Percentiles rank a stretch among this genome's conserved stretches.
These are phyloP conservation scores for Steinernema khuongi DNA, from an alignment of 1,140 invertebrate species.

Conservation along the genomic window DNA sequence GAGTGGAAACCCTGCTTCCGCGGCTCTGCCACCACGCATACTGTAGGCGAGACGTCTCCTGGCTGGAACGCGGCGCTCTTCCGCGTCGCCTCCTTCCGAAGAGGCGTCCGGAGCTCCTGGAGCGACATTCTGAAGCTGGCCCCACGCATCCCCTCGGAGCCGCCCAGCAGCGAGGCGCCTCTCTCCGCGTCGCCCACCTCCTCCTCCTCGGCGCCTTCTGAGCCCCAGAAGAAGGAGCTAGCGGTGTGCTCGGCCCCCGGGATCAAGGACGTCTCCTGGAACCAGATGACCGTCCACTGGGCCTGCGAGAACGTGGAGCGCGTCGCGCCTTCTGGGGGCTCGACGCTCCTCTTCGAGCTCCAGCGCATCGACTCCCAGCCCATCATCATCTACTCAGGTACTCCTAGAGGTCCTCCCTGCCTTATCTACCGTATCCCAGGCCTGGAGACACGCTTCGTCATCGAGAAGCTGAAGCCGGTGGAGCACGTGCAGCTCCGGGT, in stretches of 20 bases:
- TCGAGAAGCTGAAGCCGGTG: conserved; percentile 44
- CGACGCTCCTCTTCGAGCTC: conserved; percentile 44
- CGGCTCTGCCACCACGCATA: conserved; percentile 21
- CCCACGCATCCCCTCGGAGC: conserved; percentile 12
- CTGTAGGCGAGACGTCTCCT: conserved; percentile 26
- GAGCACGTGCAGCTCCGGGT: conserved; percentile 50
- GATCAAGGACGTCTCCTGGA: conserved; percentile 14
- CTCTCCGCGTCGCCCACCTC: not conserved
- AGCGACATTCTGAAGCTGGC: conserved; percentile 29
- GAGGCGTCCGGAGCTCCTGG: conserved; percentile 32
- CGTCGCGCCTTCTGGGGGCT: conserved; percentile 11
- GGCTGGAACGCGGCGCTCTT: conserved; percentile 27
- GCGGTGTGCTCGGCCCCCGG: conserved; percentile 2
- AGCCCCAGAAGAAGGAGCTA: not conserved
- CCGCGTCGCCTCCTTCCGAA: conserved; percentile 44
- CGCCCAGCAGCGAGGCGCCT: not conserved
- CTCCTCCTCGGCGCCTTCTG: conserved; percentile 20
- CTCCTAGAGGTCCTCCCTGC: not conserved
- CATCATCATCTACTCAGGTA: conserved; percentile 49
- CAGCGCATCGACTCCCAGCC: conserved; percentile 50
- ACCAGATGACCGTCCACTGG: conserved; percentile 4
- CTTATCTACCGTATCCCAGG: not conserved
- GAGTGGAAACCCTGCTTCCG: conserved; percentile 43
- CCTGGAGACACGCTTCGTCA: conserved; percentile 30
- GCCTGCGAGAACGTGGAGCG: conserved; percentile 8